Evolutionary conservation across 2,888 invertebrate species (phyloP), one percentile per base, ranked within the genome.

Genomic region (Phortica okadai): DNA sequence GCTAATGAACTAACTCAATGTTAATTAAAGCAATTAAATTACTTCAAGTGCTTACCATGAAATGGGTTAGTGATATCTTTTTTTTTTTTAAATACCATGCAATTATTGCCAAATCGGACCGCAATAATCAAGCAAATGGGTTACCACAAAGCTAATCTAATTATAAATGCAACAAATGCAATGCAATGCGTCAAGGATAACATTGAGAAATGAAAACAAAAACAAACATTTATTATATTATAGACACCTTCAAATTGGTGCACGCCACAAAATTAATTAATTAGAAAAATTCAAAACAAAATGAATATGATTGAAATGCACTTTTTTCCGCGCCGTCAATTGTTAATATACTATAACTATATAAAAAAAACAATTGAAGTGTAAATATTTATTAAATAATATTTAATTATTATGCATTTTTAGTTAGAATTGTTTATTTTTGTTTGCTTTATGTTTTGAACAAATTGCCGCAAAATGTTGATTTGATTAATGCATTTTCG

Each of bases 401-500:
- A 41, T 0, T n/a, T 56, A 7, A 25, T 70, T 50, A 14, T 66
- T 42, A 21, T 66, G 14, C 2, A 6, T 42, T 41, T 66, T 66
- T 66, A 66, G 6, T 66, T 66, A 21, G 7, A 62, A 41, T 42
- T 66, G 8, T 56, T 33, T 50, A 45, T 44, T 69, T 21, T 50
- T 21, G 21, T 21, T 70, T 54, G 2, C 25, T 70, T 50, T 70
- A n/a, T 33, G 21, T 42, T 54, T 33, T 70, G 11, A 66, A 25
- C 11, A 50, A 70, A 70, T 33, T 33, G 70, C 33, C 44, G 33
- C 50, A 45, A 50, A 56, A 54, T 6, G 25, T 14, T 72, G 56
- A 56, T 56, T 56, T 73, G 42, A 73, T 64, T 67, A 75, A 74
- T 78, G 76, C 76, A 70, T 76, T 76, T 76, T 73, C 21, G 66